These are phyloP conservation scores for Eulimnadia texana DNA, from an alignment of 1,140 invertebrate species.

Conservation along the genomic window DNA sequence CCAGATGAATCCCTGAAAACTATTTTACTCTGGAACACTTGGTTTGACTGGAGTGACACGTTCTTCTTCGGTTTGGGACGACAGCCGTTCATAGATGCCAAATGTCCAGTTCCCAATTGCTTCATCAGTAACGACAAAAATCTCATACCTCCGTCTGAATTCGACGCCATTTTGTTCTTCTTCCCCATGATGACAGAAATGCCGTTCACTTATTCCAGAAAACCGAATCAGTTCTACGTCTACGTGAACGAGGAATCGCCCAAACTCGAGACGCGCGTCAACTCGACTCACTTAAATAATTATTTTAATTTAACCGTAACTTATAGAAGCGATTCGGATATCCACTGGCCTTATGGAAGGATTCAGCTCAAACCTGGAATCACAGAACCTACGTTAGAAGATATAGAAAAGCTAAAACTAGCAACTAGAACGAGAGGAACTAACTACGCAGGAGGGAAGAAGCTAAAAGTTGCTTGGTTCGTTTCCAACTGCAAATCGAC, in stretches of 20 bases:
- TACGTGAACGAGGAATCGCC: constrained; percentile 1
- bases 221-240: constrained; percentile 1
- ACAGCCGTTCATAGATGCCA: neutral
- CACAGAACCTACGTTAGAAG: neutral
- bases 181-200: neutral
- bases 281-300: neutral
- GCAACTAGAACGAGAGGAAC: neutral
- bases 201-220: constrained; percentile 1
- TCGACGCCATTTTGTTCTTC: constrained; percentile 14
- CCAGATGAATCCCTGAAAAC: neutral
- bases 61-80: constrained; percentile 11
- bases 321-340: constrained; percentile 12
- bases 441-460: constrained; percentile 23
- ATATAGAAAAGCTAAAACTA: neutral
- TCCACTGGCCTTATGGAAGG: constrained; percentile 8
- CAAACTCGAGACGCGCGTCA: neutral
- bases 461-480: constrained; percentile 41
- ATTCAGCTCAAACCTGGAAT: neutral
- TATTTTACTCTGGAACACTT: constrained; percentile 1
- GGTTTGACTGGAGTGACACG: neutral
- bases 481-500: constrained; percentile 43
- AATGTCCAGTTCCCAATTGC: constrained; percentile 8
- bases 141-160: constrained; percentile 6
- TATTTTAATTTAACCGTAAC: constrained; percentile 12
- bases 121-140: constrained; percentile 5